Conservation (phyloP, 2,888 invertebrate species). For the Temnothorax rugatulus region DNA sequence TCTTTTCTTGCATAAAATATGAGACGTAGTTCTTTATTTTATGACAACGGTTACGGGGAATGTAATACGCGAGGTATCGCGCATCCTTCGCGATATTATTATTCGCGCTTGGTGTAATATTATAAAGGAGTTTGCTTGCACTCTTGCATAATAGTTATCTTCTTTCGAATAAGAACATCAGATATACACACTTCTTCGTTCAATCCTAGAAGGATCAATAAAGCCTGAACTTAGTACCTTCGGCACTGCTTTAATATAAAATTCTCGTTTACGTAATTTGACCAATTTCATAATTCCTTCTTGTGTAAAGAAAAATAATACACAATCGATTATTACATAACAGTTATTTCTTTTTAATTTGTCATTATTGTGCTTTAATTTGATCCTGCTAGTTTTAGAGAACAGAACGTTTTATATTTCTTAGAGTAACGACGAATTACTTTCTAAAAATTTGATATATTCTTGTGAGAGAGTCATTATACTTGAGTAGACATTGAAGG, state of each 20-base stretch:
- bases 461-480: neutral
- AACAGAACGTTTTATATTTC: neutral
- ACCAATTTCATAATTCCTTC: neutral
- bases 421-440: neutral
- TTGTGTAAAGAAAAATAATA: neutral
- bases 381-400: neutral
- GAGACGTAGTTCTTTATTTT: constrained; percentile 35
- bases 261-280: constrained; percentile 9
- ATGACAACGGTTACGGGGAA: constrained; percentile 19
- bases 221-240: neutral
- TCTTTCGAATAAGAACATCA: neutral
- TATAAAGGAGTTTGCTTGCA: constrained; percentile 12
- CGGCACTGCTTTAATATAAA: neutral
- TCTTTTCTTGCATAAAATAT: constrained; percentile 23
- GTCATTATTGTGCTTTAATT: constrained; percentile 4
- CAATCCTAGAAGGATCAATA: neutral
- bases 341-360: neutral
- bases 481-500: neutral
- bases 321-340: neutral
- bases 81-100: constrained; percentile 30
- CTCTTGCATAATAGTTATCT: constrained; percentile 25
- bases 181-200: neutral
- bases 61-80: constrained; percentile 36
- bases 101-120: constrained; percentile 22
- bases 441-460: neutral